Evolutionary conservation across 2,888 invertebrate species (phyloP).

Genomic region (Drosophila monieri): DNA sequence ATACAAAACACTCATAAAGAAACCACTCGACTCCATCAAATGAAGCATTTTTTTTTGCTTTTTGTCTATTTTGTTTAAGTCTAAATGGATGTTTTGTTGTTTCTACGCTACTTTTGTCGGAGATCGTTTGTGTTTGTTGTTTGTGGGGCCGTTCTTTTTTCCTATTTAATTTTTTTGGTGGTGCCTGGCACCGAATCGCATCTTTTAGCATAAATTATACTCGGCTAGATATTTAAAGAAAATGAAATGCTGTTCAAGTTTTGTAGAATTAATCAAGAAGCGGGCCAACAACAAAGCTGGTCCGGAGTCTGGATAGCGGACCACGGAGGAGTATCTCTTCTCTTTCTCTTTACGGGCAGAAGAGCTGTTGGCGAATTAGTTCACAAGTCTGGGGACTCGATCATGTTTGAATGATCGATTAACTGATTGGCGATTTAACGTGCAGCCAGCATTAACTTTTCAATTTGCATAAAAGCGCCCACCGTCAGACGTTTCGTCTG

Average conservation of each 20-base stretch:
- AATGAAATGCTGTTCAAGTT: constrained; percentile 65
- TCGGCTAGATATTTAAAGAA: constrained; percentile 65
- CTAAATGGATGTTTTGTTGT: constrained; percentile 60
- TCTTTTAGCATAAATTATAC: constrained; percentile 75
- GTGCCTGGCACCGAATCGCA: constrained; percentile 72
- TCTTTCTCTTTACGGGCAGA: constrained; percentile 32
- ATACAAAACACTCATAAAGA: constrained; percentile 34
- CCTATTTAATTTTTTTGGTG: constrained; percentile 47
- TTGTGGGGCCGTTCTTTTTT: constrained; percentile 65
- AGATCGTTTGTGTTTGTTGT: constrained; percentile 56
- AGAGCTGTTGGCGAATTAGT: constrained; percentile 18
- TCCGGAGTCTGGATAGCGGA: constrained; percentile 41
- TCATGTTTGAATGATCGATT: constrained; percentile 32
- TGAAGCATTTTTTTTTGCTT: constrained; percentile 19
- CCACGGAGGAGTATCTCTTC: constrained; percentile 20
- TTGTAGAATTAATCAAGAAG: constrained; percentile 71
- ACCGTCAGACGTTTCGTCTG: constrained; percentile 35
- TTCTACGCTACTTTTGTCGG: constrained; percentile 65
- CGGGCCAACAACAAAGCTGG: constrained; percentile 51
- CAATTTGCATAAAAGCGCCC: constrained; percentile 45
- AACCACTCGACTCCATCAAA: constrained; percentile 38
- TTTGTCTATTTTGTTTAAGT: constrained; percentile 45
- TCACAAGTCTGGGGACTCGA: constrained; percentile 1
- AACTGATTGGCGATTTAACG: constrained; percentile 29
- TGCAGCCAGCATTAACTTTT: constrained; percentile 17